Conservation (phyloP, 2,888 invertebrate genomes). For the Tenthredo scrophulariae region DNA sequence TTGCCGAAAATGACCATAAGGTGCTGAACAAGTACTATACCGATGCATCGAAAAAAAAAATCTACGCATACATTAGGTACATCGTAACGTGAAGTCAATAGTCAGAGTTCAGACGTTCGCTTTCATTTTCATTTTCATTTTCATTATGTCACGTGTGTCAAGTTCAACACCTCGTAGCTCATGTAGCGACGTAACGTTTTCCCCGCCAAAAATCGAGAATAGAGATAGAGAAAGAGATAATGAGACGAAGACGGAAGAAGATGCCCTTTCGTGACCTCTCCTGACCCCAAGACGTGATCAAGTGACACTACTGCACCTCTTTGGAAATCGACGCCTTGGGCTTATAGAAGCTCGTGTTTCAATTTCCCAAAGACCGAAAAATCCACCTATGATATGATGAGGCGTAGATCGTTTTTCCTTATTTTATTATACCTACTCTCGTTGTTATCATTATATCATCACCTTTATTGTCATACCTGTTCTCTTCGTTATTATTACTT, state of each 20-base stretch:
- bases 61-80: not conserved
- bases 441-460: conserved; percentile 1
- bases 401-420: conserved; percentile 11
- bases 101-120: not conserved
- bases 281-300: conserved; percentile 41
- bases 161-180: not conserved
- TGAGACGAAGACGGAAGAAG: not conserved
- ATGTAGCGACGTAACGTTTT: not conserved
- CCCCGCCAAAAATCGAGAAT: not conserved
- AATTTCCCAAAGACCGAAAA: conserved; percentile 23
- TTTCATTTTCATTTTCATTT: not conserved
- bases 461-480: not conserved
- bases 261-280: conserved; percentile 32
- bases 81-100: not conserved
- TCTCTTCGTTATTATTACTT: conserved; percentile 15
- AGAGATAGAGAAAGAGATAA: not conserved
- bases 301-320: conserved; percentile 43
- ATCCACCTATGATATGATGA: conserved; percentile 25
- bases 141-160: conserved; percentile 2
- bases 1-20: conserved; percentile 36
- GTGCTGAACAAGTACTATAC: not conserved
- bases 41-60: not conserved
- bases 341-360: conserved; percentile 35
- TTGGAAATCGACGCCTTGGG: conserved; percentile 43
- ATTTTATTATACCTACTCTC: not conserved